phyloP scores from a whole-genome alignment of 2,888 invertebrate genomes.

The Drosophila paramelanica region DNA sequence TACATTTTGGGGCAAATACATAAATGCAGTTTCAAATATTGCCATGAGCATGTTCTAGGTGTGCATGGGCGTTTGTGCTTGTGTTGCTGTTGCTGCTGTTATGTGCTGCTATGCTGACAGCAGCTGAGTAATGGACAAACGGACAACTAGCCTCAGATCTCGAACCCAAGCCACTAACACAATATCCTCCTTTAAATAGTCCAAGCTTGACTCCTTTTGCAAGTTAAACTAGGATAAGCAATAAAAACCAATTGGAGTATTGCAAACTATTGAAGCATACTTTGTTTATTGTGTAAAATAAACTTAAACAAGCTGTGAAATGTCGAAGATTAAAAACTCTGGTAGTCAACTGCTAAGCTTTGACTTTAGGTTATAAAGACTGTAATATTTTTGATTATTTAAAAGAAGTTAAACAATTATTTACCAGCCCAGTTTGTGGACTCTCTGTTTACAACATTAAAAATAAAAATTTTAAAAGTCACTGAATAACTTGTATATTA shows the following conservation, averaged over 20 bases:
- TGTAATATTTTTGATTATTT: too few species aligned
- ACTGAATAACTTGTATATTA: too few species aligned
- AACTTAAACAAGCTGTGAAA: background rate
- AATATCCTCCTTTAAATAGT: background rate
- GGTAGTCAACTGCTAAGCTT: too few species aligned
- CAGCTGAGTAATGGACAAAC: conserved; percentile 14
- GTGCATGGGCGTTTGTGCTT: conserved; percentile 13
- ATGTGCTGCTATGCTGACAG: conserved; percentile 39
- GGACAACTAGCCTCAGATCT: background rate
- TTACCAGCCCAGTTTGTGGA: too few species aligned
- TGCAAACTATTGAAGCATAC: background rate
- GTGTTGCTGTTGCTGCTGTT: conserved; percentile 19
- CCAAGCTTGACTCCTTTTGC: conserved; percentile 3
- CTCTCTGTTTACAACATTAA: too few species aligned
- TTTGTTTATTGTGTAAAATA: background rate
- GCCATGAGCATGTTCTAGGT: background rate
- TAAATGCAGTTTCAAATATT: conserved; percentile 6
- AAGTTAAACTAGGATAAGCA: background rate
- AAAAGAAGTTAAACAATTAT: too few species aligned
- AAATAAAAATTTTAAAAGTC: too few species aligned
- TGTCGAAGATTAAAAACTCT: too few species aligned
- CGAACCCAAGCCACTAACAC: background rate
- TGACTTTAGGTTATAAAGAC: too few species aligned
- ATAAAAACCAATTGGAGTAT: background rate
- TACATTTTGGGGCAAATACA: conserved; percentile 51